phyloP scores from a whole-genome alignment of 2,113 vertebrate species.

The Hippopotamus amphibius region DNA sequence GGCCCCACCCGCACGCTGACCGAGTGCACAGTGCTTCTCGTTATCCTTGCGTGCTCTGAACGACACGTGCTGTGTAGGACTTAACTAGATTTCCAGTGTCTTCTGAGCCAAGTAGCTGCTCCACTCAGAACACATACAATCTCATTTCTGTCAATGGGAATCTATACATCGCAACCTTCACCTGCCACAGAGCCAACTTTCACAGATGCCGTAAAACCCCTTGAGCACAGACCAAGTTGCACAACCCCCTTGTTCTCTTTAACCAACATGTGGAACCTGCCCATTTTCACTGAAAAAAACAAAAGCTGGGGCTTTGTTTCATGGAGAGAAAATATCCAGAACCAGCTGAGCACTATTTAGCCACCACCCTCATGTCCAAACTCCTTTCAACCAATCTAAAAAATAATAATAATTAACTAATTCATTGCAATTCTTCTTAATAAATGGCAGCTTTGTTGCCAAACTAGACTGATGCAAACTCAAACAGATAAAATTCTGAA shows the following conservation, averaged over 20 bases:
- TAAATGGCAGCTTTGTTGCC: constrained; percentile 60
- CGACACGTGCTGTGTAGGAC: not conserved
- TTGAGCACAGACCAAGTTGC: not conserved
- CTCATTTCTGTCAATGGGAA: constrained; percentile 69
- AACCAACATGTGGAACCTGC: constrained; percentile 37
- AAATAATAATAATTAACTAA: constrained; percentile 47
- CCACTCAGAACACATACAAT: constrained; percentile 44
- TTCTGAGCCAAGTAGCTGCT: constrained; percentile 62
- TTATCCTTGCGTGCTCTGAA: constrained; percentile 44
- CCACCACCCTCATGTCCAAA: not conserved
- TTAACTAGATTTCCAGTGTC: constrained; percentile 58
- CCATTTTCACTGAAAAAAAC: not conserved
- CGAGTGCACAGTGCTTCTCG: not conserved
- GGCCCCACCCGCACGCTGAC: not conserved
- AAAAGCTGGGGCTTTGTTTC: not conserved
- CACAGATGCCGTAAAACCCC: not conserved
- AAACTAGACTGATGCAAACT: constrained; percentile 52
- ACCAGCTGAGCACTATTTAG: constrained; percentile 38
- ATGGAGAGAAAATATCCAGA: constrained; percentile 38
- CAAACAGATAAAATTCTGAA: constrained; percentile 74
- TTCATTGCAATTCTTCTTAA: constrained; percentile 57
- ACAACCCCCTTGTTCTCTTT: constrained; percentile 15
- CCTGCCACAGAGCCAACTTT: constrained; percentile 36
- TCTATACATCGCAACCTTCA: constrained; percentile 11
- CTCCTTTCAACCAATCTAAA: constrained; percentile 41